These are phyloP conservation scores for Rhizomys pruinosus DNA, from an alignment of 2,113 vertebrate genomes.

Conservation along the genomic window DNA sequence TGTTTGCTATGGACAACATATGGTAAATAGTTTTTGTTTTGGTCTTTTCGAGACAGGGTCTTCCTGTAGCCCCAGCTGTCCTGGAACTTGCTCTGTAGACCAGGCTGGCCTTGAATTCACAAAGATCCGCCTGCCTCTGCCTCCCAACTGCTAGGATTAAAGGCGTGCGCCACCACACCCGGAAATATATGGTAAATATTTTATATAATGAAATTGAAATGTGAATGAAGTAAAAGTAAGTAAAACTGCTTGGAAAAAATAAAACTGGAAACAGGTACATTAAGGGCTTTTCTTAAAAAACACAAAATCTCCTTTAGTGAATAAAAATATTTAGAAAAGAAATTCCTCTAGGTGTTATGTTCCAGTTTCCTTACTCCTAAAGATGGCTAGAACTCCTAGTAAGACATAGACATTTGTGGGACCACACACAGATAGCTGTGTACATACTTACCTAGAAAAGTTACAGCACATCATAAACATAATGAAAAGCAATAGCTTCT, in stretches of 20 bases:
- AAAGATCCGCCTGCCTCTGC: no score
- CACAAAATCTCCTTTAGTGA: background rate
- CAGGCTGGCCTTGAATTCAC: no score
- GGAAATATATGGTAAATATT: conserved; percentile 70
- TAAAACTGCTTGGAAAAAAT: conserved; percentile 40
- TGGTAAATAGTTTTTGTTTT: no score
- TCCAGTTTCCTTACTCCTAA: background rate
- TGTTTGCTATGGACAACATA: conserved; percentile 60
- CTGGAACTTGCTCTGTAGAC: no score
- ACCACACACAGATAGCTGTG: accelerated
- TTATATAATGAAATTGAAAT: conserved; percentile 36
- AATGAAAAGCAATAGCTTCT: background rate
- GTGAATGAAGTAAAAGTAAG: background rate
- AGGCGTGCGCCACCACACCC: no score
- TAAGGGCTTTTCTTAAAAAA: conserved; percentile 42
- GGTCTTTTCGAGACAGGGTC: no score
- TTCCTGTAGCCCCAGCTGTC: no score
- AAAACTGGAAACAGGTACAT: background rate
- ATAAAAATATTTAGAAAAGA: background rate
- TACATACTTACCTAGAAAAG: background rate
- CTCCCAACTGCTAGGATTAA: no score
- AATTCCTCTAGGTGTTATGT: background rate
- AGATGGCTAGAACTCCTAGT: background rate
- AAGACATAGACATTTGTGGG: background rate
- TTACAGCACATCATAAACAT: background rate